Percentiles rank a stretch among this genome's conserved stretches.
phyloP scores from a whole-genome alignment of 2,113 vertebrate species.

The Sander vitreus region DNA sequence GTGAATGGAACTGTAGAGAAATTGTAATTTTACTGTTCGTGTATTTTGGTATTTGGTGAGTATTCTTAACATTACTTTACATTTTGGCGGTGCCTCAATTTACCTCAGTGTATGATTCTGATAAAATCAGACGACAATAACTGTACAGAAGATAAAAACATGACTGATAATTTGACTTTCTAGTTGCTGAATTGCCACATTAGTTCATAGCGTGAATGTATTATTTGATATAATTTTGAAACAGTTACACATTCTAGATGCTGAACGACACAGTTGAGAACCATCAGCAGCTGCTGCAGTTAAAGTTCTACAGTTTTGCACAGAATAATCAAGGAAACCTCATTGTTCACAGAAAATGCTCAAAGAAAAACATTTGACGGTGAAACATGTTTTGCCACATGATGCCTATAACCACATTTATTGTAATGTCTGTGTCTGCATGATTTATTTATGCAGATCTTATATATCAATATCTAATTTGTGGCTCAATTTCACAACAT shows the following conservation, averaged over 20 bases:
- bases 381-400: background rate
- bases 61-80: background rate
- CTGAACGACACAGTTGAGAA: background rate
- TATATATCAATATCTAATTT: slow-evolving; percentile 28
- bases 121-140: background rate
- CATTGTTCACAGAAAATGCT: background rate
- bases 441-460: slow-evolving; percentile 12
- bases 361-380: background rate
- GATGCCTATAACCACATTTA: background rate
- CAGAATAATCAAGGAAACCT: background rate
- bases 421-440: background rate
- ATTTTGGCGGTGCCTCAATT: background rate
- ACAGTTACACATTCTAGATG: background rate
- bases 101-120: background rate
- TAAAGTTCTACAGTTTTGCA: background rate
- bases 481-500: slow-evolving; percentile 21
- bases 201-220: background rate
- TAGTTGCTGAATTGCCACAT: background rate
- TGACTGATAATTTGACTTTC: background rate
- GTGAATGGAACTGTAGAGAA: background rate
- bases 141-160: background rate
- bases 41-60: background rate
- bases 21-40: background rate
- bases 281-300: background rate
- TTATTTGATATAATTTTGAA: background rate